Conservation (phyloP, 2,888 invertebrate genomes). For the Coleophora flavipennella region DNA sequence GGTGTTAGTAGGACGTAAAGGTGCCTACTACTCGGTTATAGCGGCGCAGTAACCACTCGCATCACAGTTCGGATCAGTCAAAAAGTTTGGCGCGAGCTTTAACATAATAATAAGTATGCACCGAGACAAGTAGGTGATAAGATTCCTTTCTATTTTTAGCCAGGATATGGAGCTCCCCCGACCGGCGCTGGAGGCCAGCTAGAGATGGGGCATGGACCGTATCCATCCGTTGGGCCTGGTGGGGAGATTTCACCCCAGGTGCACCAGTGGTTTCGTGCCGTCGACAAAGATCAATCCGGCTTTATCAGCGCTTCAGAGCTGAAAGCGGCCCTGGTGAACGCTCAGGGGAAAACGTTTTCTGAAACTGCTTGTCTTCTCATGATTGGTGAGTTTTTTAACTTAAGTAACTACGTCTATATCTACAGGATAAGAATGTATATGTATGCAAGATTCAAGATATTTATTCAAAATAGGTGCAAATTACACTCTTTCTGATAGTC, state of each 20-base stretch:
- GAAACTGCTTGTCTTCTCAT: constrained; percentile 88
- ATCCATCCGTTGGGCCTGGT: constrained; percentile 62
- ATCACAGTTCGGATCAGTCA: too few relatives aligned
- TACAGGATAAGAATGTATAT: too few relatives aligned
- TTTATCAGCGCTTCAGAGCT: constrained; percentile 84
- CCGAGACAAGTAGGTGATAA: constrained; percentile 22
- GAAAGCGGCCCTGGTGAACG: constrained; percentile 86
- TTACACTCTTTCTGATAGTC: too few relatives aligned
- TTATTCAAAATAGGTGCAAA: too few relatives aligned
- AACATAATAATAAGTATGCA: constrained; percentile 20
- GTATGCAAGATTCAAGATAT: too few relatives aligned
- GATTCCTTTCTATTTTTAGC: constrained; percentile 7
- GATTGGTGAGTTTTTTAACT: constrained; percentile 75
- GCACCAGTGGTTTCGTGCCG: constrained; percentile 87
- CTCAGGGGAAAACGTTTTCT: constrained; percentile 87
- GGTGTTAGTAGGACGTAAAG: too few relatives aligned
- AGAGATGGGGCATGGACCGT: constrained; percentile 64
- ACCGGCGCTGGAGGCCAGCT: constrained; percentile 27
- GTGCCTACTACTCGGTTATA: too few relatives aligned
- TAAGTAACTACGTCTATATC: too few relatives aligned
- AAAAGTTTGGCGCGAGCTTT: too few relatives aligned
- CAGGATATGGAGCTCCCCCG: constrained; percentile 20
- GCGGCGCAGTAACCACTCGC: too few relatives aligned
- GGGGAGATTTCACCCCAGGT: constrained; percentile 79
- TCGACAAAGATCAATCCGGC: constrained; percentile 88